Conservation (phyloP, 2,888 invertebrate species). For the Brachyptera putata region DNA sequence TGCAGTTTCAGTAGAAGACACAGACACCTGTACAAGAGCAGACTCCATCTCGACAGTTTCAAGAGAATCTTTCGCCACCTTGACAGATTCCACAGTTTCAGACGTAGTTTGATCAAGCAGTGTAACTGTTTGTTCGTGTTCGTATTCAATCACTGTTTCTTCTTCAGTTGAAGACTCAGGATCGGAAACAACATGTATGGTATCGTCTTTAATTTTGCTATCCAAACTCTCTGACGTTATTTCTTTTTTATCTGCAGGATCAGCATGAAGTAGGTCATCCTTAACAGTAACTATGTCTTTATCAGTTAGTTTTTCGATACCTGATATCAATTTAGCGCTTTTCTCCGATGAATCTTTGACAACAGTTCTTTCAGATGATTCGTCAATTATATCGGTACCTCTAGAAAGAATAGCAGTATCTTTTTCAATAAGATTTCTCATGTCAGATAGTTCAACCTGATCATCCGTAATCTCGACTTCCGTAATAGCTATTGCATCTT, state of each 20-base stretch:
- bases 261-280: not conserved
- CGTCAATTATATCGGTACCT: not conserved
- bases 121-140: not conserved
- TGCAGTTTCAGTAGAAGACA: too few relatives aligned
- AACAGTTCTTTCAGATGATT: not conserved
- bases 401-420: too few relatives aligned
- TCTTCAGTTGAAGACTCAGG: constrained; percentile 9
- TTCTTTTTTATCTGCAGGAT: constrained; percentile 2
- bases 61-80: too few relatives aligned
- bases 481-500: not conserved
- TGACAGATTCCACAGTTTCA: not conserved
- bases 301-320: not conserved
- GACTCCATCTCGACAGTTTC: too few relatives aligned
- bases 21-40: too few relatives aligned
- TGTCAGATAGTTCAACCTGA: too few relatives aligned
- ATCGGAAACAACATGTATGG: not conserved
- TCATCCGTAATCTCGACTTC: too few relatives aligned
- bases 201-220: constrained; percentile 11
- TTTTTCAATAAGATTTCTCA: too few relatives aligned
- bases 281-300: not conserved
- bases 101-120: not conserved
- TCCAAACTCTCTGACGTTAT: not conserved
- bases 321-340: too few relatives aligned
- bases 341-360: too few relatives aligned
- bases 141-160: constrained; percentile 15